Percentiles rank a stretch among this genome's conserved stretches.
Evolutionary conservation across 1,140 invertebrate genomes (phyloP).

Genomic region (Oedothorax gibbosus): DNA sequence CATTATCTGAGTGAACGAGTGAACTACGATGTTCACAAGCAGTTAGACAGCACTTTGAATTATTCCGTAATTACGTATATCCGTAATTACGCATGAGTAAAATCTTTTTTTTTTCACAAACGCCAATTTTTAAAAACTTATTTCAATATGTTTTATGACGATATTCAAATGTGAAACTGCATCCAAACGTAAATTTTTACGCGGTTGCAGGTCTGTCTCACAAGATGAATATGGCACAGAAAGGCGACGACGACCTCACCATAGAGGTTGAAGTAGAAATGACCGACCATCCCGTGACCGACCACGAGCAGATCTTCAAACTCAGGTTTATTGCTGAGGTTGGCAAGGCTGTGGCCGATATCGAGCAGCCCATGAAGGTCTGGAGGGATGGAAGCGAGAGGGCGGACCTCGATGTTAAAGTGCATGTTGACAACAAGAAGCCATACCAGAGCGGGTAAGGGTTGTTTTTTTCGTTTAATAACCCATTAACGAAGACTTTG

Average conservation of each 20-base stretch:
- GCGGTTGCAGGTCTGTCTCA: slow-evolving; percentile 19
- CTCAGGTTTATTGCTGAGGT: slow-evolving; percentile 54
- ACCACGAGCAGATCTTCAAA: slow-evolving; percentile 39
- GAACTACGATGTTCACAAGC: too few species aligned
- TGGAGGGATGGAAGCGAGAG: slow-evolving; percentile 33
- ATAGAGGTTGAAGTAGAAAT: slow-evolving; percentile 62
- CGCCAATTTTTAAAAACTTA: too few species aligned
- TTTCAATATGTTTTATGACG: too few species aligned
- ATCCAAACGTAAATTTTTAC: not conserved
- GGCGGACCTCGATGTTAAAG: slow-evolving; percentile 52
- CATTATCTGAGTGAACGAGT: too few species aligned
- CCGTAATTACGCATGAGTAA: too few species aligned
- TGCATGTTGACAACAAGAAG: slow-evolving; percentile 56
- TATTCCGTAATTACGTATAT: too few species aligned
- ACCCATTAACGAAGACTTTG: too few species aligned
- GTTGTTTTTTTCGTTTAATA: not conserved
- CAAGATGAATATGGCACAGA: slow-evolving; percentile 50
- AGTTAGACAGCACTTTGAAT: too few species aligned
- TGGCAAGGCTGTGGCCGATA: slow-evolving; percentile 2
- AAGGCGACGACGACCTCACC: slow-evolving; percentile 62
- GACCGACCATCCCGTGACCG: slow-evolving; percentile 61
- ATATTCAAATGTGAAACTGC: not conserved
- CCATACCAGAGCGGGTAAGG: slow-evolving; percentile 60
- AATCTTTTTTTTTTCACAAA: too few species aligned
- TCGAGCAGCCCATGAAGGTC: slow-evolving; percentile 43